A percentile compares a stretch with the other conserved stretches of the same genome.
Conservation (phyloP, 1,140 invertebrate genomes). For the Ips typographus region DNA sequence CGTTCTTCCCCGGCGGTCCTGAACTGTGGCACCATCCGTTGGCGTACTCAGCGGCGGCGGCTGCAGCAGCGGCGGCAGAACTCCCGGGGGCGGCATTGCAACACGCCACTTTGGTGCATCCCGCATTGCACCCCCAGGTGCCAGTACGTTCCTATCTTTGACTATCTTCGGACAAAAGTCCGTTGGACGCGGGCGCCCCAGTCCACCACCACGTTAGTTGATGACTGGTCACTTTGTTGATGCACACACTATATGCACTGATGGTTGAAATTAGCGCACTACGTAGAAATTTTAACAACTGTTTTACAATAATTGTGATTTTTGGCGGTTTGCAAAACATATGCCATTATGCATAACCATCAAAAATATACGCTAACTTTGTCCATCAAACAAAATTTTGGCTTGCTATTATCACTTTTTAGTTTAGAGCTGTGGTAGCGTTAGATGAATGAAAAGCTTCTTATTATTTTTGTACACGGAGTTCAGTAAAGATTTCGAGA, state of each 20-base stretch:
- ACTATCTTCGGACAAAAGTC: slow-evolving; percentile 88
- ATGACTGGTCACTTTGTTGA: neutral
- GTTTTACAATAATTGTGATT: too few species aligned
- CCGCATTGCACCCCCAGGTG: slow-evolving; percentile 94
- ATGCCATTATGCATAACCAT: too few species aligned
- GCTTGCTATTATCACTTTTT: too few species aligned
- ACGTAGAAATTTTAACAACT: too few species aligned
- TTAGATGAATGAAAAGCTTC: too few species aligned
- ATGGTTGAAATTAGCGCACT: too few species aligned
- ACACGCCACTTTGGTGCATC: slow-evolving; percentile 88
- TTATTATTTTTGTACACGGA: too few species aligned
- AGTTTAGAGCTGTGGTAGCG: too few species aligned
- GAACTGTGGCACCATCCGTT: slow-evolving; percentile 93
- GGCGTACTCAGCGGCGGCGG: slow-evolving; percentile 70
- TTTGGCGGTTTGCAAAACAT: too few species aligned
- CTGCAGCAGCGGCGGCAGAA: slow-evolving; percentile 64
- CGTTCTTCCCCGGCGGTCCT: slow-evolving; percentile 89
- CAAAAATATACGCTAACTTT: too few species aligned
- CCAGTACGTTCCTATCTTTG: slow-evolving; percentile 94
- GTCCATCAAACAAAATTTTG: too few species aligned
- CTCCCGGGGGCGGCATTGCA: slow-evolving; percentile 82
- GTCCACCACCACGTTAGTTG: slow-evolving; percentile 55
- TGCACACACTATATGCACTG: neutral
- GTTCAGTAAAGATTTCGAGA: too few species aligned
- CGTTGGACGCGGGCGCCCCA: slow-evolving; percentile 55